Percentiles rank a stretch among this genome's conserved stretches.
Conservation (phyloP, 2,113 vertebrate species). For the Hoplias malabaricus region DNA sequence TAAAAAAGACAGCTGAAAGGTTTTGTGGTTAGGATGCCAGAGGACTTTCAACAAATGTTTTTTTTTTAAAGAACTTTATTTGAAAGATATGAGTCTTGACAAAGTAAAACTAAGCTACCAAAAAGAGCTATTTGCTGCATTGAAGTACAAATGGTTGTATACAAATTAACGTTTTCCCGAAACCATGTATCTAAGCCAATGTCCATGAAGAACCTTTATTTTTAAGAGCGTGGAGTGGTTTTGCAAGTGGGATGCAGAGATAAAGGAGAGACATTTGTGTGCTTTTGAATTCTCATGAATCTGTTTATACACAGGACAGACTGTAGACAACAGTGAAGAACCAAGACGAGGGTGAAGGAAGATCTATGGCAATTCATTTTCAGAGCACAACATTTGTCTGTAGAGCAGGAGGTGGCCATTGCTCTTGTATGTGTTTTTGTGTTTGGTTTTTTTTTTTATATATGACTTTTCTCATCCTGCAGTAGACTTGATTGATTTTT, state of each 20-base stretch:
- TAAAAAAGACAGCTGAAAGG: background rate
- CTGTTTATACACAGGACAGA: slow-evolving; percentile 27
- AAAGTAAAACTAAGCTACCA: too few species aligned
- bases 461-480: slow-evolving; percentile 57
- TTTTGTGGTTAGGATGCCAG: background rate
- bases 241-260: background rate
- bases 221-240: background rate
- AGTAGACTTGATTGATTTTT: slow-evolving; percentile 70
- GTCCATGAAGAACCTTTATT: background rate
- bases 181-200: background rate
- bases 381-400: slow-evolving; percentile 57
- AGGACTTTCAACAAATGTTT: too few species aligned
- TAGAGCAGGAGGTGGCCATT: slow-evolving; percentile 57
- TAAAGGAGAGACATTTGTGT: slow-evolving; percentile 31
- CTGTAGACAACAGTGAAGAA: slow-evolving; percentile 57
- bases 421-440: slow-evolving; percentile 56
- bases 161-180: too few species aligned
- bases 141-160: too few species aligned
- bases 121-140: too few species aligned
- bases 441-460: slow-evolving; percentile 61
- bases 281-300: slow-evolving; percentile 41
- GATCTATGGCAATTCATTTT: slow-evolving; percentile 74
- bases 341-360: slow-evolving; percentile 66
- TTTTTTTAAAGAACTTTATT: too few species aligned
- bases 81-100: too few species aligned